Conservation (phyloP, 2,113 vertebrate species). For the Takifugu flavidus region DNA sequence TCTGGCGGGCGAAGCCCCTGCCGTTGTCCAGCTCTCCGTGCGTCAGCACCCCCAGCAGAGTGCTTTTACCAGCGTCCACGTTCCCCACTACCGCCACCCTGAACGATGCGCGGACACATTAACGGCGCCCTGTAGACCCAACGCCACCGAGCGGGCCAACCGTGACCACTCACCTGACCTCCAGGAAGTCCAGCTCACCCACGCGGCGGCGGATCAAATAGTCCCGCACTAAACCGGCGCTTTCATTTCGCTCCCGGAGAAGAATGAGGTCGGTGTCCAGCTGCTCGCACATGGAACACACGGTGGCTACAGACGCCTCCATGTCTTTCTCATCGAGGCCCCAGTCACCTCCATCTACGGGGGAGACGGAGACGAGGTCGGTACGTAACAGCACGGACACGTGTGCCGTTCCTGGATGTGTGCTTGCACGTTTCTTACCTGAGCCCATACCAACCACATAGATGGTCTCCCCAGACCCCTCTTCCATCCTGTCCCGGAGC, state of each 20-base stretch:
- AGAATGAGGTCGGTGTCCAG: constrained; percentile 90
- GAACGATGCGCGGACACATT: constrained; percentile 4
- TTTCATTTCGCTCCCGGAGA: constrained; percentile 87
- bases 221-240: constrained; percentile 87
- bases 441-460: constrained; percentile 98
- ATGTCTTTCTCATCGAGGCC: constrained; percentile 92
- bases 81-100: constrained; percentile 98
- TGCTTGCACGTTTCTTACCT: constrained; percentile 70
- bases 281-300: constrained; percentile 93
- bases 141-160: neutral
- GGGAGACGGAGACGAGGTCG: neutral
- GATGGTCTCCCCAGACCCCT: constrained; percentile 97
- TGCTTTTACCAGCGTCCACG: constrained; percentile 96
- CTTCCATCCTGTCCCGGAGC: constrained; percentile 93
- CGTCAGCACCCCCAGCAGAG: constrained; percentile 91
- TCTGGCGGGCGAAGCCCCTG: constrained; percentile 95
- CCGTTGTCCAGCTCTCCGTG: constrained; percentile 96
- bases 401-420: too few species aligned
- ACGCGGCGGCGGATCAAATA: constrained; percentile 93
- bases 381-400: neutral
- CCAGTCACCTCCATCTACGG: constrained; percentile 90
- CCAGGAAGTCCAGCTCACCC: constrained; percentile 97
- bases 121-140: neutral
- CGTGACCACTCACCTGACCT: constrained; percentile 86
- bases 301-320: constrained; percentile 92